These are phyloP conservation scores for Drosophila hydei DNA, from an alignment of 1,140 invertebrate species.

Conservation along the genomic window DNA sequence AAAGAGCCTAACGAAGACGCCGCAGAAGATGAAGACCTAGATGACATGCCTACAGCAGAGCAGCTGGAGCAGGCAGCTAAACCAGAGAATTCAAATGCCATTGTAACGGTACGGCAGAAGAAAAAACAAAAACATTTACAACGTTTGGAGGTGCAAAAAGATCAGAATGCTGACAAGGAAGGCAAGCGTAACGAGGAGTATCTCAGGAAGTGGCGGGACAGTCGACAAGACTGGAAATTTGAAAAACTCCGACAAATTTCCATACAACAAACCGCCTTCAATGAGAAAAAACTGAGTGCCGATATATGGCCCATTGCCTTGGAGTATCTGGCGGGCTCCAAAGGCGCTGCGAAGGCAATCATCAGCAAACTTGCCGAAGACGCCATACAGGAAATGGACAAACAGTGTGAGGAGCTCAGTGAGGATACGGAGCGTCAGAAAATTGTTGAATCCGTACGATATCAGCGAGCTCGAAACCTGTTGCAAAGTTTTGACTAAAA, in stretches of 20 bases:
- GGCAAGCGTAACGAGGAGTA: constrained; percentile 85
- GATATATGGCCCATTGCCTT: constrained; percentile 87
- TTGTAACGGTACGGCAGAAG: constrained; percentile 76
- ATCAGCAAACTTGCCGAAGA: constrained; percentile 87
- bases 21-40: constrained; percentile 37
- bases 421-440: constrained; percentile 72
- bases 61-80: constrained; percentile 66
- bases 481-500: constrained; percentile 83
- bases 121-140: constrained; percentile 78
- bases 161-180: constrained; percentile 67
- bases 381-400: constrained; percentile 87
- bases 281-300: constrained; percentile 85
- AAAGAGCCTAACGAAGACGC: constrained; percentile 15
- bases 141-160: constrained; percentile 61
- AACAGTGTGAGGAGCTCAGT: constrained; percentile 83
- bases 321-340: constrained; percentile 88
- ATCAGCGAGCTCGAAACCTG: constrained; percentile 85
- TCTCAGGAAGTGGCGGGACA: constrained; percentile 89
- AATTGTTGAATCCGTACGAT: constrained; percentile 83
- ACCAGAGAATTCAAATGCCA: constrained; percentile 70
- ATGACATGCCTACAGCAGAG: constrained; percentile 57
- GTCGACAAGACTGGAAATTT: constrained; percentile 89
- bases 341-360: constrained; percentile 87
- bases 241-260: constrained; percentile 90
- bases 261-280: constrained; percentile 88